Percentiles rank a stretch among this genome's conserved stretches.
phyloP scores from a whole-genome alignment of 1,140 invertebrate species.

The Papilio glaucus region DNA sequence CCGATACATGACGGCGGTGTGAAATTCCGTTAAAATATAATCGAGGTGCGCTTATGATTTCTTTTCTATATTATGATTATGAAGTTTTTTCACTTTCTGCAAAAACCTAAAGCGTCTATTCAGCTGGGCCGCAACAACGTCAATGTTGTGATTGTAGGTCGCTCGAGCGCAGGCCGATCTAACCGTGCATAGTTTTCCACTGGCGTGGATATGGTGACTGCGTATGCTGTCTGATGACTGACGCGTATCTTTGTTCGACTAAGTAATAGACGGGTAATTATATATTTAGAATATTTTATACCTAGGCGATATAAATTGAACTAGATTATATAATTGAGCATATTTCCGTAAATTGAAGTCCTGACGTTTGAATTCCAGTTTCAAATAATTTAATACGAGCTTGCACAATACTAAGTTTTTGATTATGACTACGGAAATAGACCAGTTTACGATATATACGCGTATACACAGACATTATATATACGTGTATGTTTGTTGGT shows the following conservation, averaged over 20 bases:
- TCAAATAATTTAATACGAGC: too few species aligned
- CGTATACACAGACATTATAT: too few species aligned
- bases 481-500: constrained; percentile 4
- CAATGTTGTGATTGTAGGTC: background rate
- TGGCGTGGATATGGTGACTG: background rate
- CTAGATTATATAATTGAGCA: too few species aligned
- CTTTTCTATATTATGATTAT: background rate
- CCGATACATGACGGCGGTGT: background rate
- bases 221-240: background rate
- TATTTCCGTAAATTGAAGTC: too few species aligned
- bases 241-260: background rate
- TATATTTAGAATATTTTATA: too few species aligned
- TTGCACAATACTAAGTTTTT: background rate
- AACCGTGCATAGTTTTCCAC: background rate
- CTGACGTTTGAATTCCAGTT: too few species aligned
- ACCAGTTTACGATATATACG: background rate
- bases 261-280: background rate
- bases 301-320: too few species aligned
- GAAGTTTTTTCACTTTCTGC: background rate
- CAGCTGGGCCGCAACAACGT: background rate
- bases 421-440: background rate
- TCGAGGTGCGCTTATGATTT: background rate
- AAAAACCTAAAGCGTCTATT: background rate
- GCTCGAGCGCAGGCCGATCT: background rate
- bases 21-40: background rate